phyloP scores from a whole-genome alignment of 2,797 vertebrate species.

The Paratrypauchen microcephalus region DNA sequence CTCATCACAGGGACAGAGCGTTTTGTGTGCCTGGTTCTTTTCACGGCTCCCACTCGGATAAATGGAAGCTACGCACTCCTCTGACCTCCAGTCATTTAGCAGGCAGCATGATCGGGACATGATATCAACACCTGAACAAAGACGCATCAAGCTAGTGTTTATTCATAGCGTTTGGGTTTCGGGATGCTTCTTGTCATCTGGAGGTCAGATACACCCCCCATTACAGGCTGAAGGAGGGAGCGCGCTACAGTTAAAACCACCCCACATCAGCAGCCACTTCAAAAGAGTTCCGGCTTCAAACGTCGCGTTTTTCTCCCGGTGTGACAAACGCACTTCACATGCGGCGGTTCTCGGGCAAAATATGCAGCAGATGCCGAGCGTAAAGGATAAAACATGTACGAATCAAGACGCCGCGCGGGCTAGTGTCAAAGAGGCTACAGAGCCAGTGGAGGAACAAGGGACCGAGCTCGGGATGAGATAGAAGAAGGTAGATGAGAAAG shows the following conservation, averaged over 20 bases:
- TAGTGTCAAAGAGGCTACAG: constrained; percentile 81
- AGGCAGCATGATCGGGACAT: constrained; percentile 65
- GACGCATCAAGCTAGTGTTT: constrained; percentile 68
- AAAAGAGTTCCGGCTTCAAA: constrained; percentile 72
- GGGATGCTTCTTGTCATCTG: constrained; percentile 66
- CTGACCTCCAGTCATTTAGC: constrained; percentile 72
- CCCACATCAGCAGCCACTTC: constrained; percentile 71
- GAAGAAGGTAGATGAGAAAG: constrained; percentile 50
- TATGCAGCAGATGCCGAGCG: constrained; percentile 81
- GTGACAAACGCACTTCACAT: constrained; percentile 77
- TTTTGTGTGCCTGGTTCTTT: constrained; percentile 39
- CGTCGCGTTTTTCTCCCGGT: constrained; percentile 57
- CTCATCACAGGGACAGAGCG: constrained; percentile 23
- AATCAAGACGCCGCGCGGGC: constrained; percentile 77
- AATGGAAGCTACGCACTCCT: constrained; percentile 56
- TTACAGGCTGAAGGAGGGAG: constrained; percentile 46
- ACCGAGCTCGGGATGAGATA: constrained; percentile 45
- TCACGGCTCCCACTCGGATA: constrained; percentile 48
- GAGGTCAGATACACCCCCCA: constrained; percentile 74
- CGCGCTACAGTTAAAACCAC: constrained; percentile 64
- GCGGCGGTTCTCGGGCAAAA: constrained; percentile 78
- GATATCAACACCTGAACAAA: constrained; percentile 72
- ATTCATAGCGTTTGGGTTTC: constrained; percentile 59
- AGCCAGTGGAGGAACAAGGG: constrained; percentile 63
- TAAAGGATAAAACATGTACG: constrained; percentile 82